These are phyloP conservation scores for Gandaritis pyraliata DNA, from an alignment of 2,888 invertebrate genomes.

Conservation along the genomic window DNA sequence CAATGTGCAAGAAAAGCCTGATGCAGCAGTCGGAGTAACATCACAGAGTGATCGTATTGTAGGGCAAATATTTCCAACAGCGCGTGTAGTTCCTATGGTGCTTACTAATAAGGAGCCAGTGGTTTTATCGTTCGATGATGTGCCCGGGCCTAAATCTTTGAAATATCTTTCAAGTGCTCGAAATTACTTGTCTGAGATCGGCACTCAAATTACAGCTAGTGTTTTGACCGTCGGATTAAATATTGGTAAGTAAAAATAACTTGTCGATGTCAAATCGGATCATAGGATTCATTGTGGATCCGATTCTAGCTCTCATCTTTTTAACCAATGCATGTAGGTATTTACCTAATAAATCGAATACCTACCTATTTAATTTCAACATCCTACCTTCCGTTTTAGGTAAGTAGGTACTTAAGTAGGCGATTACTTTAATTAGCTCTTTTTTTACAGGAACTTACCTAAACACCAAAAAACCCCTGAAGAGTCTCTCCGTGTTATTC, in stretches of 20 bases:
- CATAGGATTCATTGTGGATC: too few species aligned
- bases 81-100: constrained; percentile 64
- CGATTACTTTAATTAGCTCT: too few species aligned
- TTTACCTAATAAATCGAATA: too few species aligned
- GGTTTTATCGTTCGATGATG: constrained; percentile 84
- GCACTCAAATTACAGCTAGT: constrained; percentile 85
- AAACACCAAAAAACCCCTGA: constrained; percentile 59
- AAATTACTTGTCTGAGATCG: constrained; percentile 85
- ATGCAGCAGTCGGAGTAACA: constrained; percentile 15
- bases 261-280: too few species aligned
- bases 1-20: constrained; percentile 29
- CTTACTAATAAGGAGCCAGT: constrained; percentile 63
- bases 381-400: too few species aligned
- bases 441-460: constrained; percentile 57
- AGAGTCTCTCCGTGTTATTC: constrained; percentile 66
- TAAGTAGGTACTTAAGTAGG: too few species aligned
- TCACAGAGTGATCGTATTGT: constrained; percentile 23
- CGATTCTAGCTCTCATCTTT: too few species aligned
- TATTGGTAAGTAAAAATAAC: constrained; percentile 66
- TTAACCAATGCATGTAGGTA: too few species aligned
- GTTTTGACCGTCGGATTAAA: constrained; percentile 79
- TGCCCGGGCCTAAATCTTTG: constrained; percentile 86
- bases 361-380: too few species aligned
- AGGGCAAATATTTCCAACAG: constrained; percentile 58
- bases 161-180: constrained; percentile 84